phyloP scores from a whole-genome alignment of 2,888 invertebrate species.

The Congeria kusceri region DNA sequence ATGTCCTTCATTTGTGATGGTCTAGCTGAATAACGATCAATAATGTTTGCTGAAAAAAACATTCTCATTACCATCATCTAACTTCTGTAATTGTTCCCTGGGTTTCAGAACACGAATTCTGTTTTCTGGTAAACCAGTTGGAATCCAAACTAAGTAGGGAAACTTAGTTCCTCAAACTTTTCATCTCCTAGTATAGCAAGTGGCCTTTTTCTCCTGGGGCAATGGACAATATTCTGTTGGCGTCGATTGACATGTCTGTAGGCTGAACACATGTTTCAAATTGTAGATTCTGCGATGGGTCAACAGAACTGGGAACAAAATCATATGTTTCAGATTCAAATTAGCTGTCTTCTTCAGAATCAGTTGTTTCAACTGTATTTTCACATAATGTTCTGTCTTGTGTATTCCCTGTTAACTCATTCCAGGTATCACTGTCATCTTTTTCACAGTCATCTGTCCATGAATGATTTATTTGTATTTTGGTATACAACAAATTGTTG shows the following conservation, averaged over 20 bases:
- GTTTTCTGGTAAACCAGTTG: constrained; percentile 63
- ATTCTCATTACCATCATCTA: constrained; percentile 58
- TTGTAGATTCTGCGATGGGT: not conserved
- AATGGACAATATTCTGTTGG: constrained; percentile 1
- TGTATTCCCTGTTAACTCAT: constrained; percentile 25
- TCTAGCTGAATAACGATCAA: constrained; percentile 75
- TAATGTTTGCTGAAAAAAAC: constrained; percentile 53
- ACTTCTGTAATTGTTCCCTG: constrained; percentile 34
- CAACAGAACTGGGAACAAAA: constrained; percentile 16
- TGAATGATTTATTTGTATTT: not conserved
- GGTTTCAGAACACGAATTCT: constrained; percentile 72
- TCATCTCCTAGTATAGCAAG: constrained; percentile 32
- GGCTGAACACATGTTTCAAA: constrained; percentile 41
- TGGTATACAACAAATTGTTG: constrained; percentile 21
- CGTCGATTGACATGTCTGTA: constrained; percentile 28
- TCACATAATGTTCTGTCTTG: not conserved
- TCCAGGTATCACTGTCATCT: constrained; percentile 36
- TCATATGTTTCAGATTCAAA: constrained; percentile 28
- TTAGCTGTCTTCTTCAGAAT: constrained; percentile 8
- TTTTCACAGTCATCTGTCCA: constrained; percentile 25
- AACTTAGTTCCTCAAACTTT: constrained; percentile 38
- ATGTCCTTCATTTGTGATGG: constrained; percentile 71
- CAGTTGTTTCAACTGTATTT: not conserved
- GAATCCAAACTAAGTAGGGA: constrained; percentile 56
- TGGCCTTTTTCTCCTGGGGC: constrained; percentile 34